Base-by-base conservation (phyloP, 2,113 vertebrate genomes). In the Agapornis roseicollis region DNA sequence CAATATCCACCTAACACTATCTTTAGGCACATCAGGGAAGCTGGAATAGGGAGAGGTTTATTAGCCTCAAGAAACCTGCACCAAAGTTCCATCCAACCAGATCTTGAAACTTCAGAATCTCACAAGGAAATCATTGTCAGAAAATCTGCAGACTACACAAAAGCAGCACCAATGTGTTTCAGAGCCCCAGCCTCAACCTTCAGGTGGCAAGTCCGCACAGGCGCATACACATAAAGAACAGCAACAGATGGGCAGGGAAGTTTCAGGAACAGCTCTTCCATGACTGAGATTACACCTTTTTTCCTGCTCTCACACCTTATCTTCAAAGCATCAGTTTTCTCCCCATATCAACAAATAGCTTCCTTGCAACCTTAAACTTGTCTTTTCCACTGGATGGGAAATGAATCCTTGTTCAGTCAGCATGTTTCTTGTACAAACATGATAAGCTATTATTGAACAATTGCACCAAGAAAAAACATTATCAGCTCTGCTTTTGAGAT, bases 181-280 rank as follows among this genome's bases (percentile, higher is more conserved):
- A 56, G 25, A 70, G 44, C 33, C 35, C 25, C 55, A 55, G 0
- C 4, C 33, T 73, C 27, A 60, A 1, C 14, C 11, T 56, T 37
- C 44, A 37, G 27, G 35, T 20, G 37, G 60, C 77, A 61, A 58
- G 9, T 52, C 79, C 73, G 53, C 13, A 44, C 41, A 31, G 0
- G 31, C 1, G 6, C 17, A 6, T 11, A 12, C 2, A 3, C 19
- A 6, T 20, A 33, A n/a, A 9, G 14, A 42, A 17, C 55, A 46
- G 60, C 1, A 17, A 2, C 19, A 42, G 46, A 20, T 0, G 1
- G n/a, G 31, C 9, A 7, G 33, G 31, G 42, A 63, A 76, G 63
- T 56, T 68, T 68, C 39, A 66, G n/a, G 3, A 94, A 14, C n/a
- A 70, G 33, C 56, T 42, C 37, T 46, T 44, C 63, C 70, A 27